Evolutionary conservation across 1,140 invertebrate species (phyloP).

Genomic region (Cotesia vestalis): DNA sequence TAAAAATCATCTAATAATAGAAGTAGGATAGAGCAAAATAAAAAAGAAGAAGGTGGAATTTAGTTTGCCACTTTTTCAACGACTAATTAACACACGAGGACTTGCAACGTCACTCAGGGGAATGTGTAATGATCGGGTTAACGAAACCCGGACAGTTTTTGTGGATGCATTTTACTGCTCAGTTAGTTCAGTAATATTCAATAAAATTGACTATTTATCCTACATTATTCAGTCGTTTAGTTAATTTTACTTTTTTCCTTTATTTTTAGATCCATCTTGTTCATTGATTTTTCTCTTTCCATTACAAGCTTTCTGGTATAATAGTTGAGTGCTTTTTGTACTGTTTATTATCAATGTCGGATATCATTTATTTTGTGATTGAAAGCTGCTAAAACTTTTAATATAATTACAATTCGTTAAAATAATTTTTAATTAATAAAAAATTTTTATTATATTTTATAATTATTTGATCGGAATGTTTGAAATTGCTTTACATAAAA

Average conservation of each 20-base stretch:
- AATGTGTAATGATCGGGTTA: conserved; percentile 18
- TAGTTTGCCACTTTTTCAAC: conserved; percentile 28
- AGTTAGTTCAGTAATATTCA: background rate
- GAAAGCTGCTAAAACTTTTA: too few relatives aligned
- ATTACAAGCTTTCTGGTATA: too few relatives aligned
- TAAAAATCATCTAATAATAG: background rate
- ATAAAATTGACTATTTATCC: conserved; percentile 13
- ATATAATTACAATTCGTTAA: too few relatives aligned
- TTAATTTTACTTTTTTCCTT: background rate
- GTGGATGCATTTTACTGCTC: too few relatives aligned
- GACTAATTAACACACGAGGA: conserved; percentile 33
- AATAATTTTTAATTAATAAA: too few relatives aligned
- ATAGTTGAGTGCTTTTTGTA: too few relatives aligned
- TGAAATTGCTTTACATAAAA: too few relatives aligned
- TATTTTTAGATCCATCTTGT: conserved; percentile 9
- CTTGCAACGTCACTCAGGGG: conserved; percentile 14
- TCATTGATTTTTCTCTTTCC: background rate
- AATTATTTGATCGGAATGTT: too few relatives aligned
- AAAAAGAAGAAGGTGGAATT: conserved; percentile 13
- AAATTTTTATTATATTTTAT: too few relatives aligned
- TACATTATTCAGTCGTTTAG: too few relatives aligned
- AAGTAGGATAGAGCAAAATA: background rate
- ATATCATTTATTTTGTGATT: too few relatives aligned
- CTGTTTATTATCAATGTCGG: too few relatives aligned
- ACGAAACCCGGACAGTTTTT: conserved; percentile 21